Evolutionary conservation across 2,888 invertebrate genomes (phyloP), one percentile per base, ranked within the genome.

Genomic region (Tenodera sinensis): DNA sequence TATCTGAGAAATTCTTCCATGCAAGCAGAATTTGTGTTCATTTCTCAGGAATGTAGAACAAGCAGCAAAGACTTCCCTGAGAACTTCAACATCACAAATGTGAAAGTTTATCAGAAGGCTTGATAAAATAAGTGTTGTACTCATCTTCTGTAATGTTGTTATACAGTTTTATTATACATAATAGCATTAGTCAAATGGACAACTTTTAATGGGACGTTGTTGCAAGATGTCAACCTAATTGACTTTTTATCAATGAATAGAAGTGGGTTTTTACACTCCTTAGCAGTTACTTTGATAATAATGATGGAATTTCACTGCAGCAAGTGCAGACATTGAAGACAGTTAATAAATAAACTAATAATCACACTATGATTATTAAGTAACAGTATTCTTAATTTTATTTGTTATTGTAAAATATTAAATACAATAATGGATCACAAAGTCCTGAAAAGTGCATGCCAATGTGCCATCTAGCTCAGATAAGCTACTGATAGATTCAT

Each of bases 21-120:
- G 27, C 42, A 42, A 27, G 27, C 85, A 85, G 47, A 85, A 85
- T 47, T 85, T 85, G 85, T 85, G 85, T 85, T 85, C 85, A 85
- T 54, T 85, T 85, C 85, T 85, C 85, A 85, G 85, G 85, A 85
- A 85, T 85, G 54, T 71, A 71, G 54, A 25, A 71, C 20, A 71
- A 71, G 54, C 54, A 71, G 25, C 54, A 71, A 71, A 71, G 20
- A 71, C 54, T 71, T 71, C 54, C 20, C 20, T 71, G 54, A 71
- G 54, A 71, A 71, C 54, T 71, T 71, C 20, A 71, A 20, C 54
- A 71, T 25, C 54, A 20, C 25, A 71, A 20, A 25, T 20, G 25
- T 71, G 15, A 71, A 25, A 71, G 20, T 71, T 71, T 71, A 71
- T 71, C 54, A 71, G 15, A 71, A 71, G 25, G 25, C 20, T 71